A percentile compares a stretch with the other conserved stretches of the same genome.
Conservation (phyloP, 2,888 invertebrate genomes). For the Melikaiella ostensackeni region DNA sequence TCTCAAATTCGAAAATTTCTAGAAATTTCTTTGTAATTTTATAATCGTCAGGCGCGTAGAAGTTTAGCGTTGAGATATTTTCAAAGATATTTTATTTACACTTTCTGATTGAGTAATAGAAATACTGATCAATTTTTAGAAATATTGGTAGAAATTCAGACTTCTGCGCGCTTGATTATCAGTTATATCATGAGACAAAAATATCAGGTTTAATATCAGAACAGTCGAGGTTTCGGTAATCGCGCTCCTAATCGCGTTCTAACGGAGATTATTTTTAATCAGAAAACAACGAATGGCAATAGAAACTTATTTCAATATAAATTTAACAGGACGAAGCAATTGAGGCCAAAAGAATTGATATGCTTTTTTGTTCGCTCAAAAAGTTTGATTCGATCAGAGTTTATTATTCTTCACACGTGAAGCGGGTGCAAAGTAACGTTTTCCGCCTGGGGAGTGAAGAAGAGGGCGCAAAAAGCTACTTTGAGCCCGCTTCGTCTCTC, state of each 20-base stretch:
- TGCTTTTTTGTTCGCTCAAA: background rate
- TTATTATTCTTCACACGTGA: background rate
- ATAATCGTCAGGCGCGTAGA: background rate
- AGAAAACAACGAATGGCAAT: constrained; percentile 4
- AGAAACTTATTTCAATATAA: constrained; percentile 6
- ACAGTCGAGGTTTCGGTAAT: constrained; percentile 12
- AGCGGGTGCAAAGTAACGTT: too few relatives aligned
- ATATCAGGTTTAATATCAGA: constrained; percentile 24
- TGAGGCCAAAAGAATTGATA: background rate
- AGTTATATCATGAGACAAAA: constrained; percentile 14
- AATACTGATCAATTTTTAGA: background rate
- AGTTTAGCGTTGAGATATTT: background rate
- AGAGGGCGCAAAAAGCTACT: too few relatives aligned
- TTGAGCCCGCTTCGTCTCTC: too few relatives aligned
- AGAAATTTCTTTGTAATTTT: background rate
- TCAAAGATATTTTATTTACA: background rate
- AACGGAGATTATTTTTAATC: constrained; percentile 3
- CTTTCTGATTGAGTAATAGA: background rate
- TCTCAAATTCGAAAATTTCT: background rate
- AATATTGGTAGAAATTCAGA: background rate
- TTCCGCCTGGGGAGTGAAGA: too few relatives aligned
- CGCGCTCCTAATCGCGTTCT: background rate
- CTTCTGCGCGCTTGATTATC: constrained; percentile 21
- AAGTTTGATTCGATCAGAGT: background rate
- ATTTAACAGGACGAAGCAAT: background rate